Base-by-base conservation (phyloP, 1,140 invertebrate species). In the Vanessa tameamea region DNA sequence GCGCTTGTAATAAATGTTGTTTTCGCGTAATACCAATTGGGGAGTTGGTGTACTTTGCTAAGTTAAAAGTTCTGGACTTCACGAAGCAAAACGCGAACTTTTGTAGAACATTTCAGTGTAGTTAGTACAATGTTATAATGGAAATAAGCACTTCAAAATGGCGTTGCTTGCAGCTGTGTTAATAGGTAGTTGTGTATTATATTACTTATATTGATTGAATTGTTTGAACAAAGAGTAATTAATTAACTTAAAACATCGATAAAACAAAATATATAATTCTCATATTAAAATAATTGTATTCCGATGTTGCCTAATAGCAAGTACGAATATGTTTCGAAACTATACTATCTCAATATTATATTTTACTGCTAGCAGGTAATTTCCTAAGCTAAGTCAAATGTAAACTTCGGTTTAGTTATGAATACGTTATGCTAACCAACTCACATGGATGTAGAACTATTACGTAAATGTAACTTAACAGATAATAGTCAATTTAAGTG, bases 61-160 rank as follows among this genome's bases (percentile, higher is more conserved):
- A 90, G 85, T 89, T 86, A 82, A 87, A 90, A 92, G 84, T 92
- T 92, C 82, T 90, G 89, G 89, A 92, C 91, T 92, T 92, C 84
- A 87, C 89, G 88, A 92, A 92, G 91, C 91, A 92, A 92, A 92
- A 91, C 89, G 91, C 89, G 89, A 92, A 92, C 89, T 92, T 92
- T 92, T 92, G 91, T 92, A 91, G 89, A 92, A 91, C 91, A 91
- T 92, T 92, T 92, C 91, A 92, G 89, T 92, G 88, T 92, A 92
- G 91, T 92, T 92, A 92, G 91, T 91, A 92, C 91, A 92, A 92
- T 92, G 91, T 92, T 92, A 92, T 92, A 92, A 91, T 92, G 91
- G 91, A 91, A 92, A 92, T 92, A 92, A 92, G 91, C 89, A 92
- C 89, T 92, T 90, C 90, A 92, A 91, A 92, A 92, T 92, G 91